phyloP scores from a whole-genome alignment of 2,888 invertebrate species.

The Rhaphigaster nebulosa region DNA sequence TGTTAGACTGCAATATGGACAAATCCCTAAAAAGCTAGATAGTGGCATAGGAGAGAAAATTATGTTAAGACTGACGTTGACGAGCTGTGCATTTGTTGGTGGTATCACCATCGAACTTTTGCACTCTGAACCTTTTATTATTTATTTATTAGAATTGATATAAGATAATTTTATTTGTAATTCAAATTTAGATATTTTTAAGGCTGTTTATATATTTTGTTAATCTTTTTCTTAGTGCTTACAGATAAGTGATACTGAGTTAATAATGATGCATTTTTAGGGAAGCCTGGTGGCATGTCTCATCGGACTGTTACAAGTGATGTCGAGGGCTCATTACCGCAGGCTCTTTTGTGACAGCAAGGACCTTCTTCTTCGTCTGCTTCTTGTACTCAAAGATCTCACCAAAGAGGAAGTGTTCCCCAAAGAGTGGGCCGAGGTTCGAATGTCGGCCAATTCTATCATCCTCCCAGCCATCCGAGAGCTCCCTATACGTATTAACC shows the following conservation, averaged over 20 bases:
- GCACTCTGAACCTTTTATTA: too few relatives aligned
- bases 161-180: not conserved
- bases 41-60: too few relatives aligned
- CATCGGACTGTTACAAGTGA: slow-evolving; percentile 85
- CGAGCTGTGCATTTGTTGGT: too few relatives aligned
- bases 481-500: slow-evolving; percentile 85
- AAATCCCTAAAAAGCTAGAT: too few relatives aligned
- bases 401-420: slow-evolving; percentile 87
- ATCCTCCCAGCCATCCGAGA: slow-evolving; percentile 88
- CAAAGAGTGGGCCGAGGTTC: slow-evolving; percentile 90
- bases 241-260: too few relatives aligned
- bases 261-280: slow-evolving; percentile 68
- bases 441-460: slow-evolving; percentile 89
- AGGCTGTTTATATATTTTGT: too few relatives aligned
- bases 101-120: too few relatives aligned
- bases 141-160: not conserved
- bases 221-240: too few relatives aligned
- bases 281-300: slow-evolving; percentile 90
- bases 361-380: slow-evolving; percentile 86
- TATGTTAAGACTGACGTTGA: not conserved
- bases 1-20: too few relatives aligned
- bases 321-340: slow-evolving; percentile 90
- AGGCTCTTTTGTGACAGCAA: slow-evolving; percentile 85
- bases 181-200: too few relatives aligned
- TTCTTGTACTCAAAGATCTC: slow-evolving; percentile 84